phyloP scores from a whole-genome alignment of 1,140 invertebrate species.

The Callitettix versicolor region DNA sequence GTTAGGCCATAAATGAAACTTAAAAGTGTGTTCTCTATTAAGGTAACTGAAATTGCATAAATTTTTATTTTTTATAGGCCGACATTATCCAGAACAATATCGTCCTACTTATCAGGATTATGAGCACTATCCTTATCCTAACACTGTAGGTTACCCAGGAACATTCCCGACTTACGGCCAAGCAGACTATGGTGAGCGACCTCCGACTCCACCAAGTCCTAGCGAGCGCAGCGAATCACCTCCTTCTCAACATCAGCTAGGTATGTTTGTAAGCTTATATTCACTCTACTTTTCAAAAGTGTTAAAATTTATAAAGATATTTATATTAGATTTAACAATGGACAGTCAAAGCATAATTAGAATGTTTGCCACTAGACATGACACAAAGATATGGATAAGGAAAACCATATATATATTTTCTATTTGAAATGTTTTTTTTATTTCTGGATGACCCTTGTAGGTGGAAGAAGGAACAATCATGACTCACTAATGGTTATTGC shows the following conservation, averaged over 20 bases:
- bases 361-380: too few species aligned
- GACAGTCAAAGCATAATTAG: too few species aligned
- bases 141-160: conserved; percentile 27
- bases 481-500: too few species aligned
- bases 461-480: too few species aligned
- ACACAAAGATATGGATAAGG: too few species aligned
- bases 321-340: too few species aligned
- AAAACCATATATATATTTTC: too few species aligned
- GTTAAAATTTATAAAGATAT: not conserved
- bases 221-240: conserved; percentile 50
- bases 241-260: conserved; percentile 35
- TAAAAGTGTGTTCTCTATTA: too few species aligned
- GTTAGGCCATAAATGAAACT: too few species aligned
- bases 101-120: conserved; percentile 44
- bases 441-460: too few species aligned
- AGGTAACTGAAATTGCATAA: too few species aligned
- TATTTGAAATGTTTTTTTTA: too few species aligned
- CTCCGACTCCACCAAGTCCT: conserved; percentile 44
- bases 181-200: conserved; percentile 37
- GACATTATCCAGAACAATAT: conserved; percentile 27
- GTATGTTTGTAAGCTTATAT: not conserved
- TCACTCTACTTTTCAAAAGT: conserved; percentile 1
- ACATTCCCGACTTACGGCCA: conserved; percentile 32
- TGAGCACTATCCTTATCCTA: conserved; percentile 43
- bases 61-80: conserved; percentile 19